phyloP scores from a whole-genome alignment of 2,888 invertebrate genomes.

The Muscina levida region DNA sequence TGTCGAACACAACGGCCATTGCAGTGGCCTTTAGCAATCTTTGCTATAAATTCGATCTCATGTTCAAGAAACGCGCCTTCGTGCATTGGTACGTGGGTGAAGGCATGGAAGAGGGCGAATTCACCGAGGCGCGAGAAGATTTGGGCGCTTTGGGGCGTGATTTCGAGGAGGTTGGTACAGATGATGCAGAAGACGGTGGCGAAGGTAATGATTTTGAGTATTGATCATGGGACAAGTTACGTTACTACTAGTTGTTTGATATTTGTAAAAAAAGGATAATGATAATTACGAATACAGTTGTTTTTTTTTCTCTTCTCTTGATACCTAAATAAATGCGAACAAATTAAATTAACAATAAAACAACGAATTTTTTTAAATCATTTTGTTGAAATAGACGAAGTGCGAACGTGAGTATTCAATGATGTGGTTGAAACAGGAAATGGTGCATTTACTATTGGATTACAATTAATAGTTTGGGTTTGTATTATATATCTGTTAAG shows the following conservation, averaged over 20 bases:
- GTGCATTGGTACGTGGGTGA: conserved; percentile 91
- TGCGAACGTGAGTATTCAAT: no score
- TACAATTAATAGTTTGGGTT: no score
- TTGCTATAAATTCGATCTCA: conserved; percentile 95
- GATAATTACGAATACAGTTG: conserved; percentile 14
- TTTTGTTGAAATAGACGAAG: no score
- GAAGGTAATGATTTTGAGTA: conserved; percentile 70
- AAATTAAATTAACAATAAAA: neutral
- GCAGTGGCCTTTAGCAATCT: conserved; percentile 94
- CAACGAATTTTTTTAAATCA: no score
- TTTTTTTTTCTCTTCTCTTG: no score
- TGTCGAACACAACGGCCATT: conserved; percentile 94
- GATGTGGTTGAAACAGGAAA: no score
- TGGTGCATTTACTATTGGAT: no score
- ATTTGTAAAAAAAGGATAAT: conserved; percentile 11
- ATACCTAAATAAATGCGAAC: conserved; percentile 17
- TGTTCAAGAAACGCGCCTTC: conserved; percentile 84
- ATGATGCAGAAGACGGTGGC: conserved; percentile 70
- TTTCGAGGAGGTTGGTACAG: conserved; percentile 78
- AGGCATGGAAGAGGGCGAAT: conserved; percentile 80
- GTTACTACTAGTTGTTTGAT: conserved; percentile 12
- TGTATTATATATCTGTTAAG: no score
- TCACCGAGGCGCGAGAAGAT: conserved; percentile 79
- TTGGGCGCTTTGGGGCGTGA: conserved; percentile 77
- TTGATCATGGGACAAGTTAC: conserved; percentile 56